Conservation (phyloP, 2,113 vertebrate species). For the Lepus europaeus region DNA sequence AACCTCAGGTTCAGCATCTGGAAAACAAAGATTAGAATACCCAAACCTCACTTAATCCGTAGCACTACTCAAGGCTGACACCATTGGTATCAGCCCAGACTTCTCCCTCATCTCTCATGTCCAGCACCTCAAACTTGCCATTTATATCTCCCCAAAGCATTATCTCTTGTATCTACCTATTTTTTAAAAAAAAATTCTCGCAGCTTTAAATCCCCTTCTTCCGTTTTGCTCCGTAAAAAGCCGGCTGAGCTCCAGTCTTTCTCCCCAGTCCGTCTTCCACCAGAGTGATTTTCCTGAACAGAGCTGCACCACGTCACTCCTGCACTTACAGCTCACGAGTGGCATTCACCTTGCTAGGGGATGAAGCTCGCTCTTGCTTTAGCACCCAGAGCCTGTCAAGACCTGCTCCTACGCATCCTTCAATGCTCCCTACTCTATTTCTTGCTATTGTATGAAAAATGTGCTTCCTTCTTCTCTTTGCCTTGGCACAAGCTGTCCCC, state of each 20-base stretch:
- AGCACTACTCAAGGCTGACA: neutral
- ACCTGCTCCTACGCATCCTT: neutral
- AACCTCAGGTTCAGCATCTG: neutral
- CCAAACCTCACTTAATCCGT: neutral
- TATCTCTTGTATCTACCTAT: conserved; percentile 18
- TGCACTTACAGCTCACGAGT: neutral
- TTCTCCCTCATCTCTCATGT: neutral
- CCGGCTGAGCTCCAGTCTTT: neutral
- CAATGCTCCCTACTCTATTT: neutral
- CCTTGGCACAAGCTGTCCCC: neutral
- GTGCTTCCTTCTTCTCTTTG: neutral
- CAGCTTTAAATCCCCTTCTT: neutral
- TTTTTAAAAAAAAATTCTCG: neutral
- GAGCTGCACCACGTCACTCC: neutral
- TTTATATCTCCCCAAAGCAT: conserved; percentile 5
- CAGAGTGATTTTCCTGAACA: neutral
- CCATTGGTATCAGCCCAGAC: neutral
- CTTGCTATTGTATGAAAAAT: neutral
- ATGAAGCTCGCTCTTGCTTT: neutral
- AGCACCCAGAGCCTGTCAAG: neutral
- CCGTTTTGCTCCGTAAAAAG: neutral
- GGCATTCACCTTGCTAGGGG: neutral
- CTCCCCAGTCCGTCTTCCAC: neutral
- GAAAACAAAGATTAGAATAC: neutral
- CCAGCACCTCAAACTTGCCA: neutral